A percentile compares a stretch with the other conserved stretches of the same genome.
phyloP scores from a whole-genome alignment of 2,797 vertebrate genomes.

The Hipposideros larvatus region DNA sequence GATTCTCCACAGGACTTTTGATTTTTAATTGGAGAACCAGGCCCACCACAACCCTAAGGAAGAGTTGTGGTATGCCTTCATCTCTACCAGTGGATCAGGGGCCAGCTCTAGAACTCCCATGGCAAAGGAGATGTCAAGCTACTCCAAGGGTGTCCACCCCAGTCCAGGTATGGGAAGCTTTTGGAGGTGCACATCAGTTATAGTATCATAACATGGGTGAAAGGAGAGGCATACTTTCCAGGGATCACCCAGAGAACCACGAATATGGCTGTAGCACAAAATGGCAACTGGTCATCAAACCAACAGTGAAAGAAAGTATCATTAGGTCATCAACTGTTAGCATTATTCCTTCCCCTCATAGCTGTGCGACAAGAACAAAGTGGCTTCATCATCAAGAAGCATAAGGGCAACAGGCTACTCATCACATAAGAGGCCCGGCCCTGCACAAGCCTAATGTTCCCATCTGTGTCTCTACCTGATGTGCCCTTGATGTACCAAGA shows the following conservation, averaged over 20 bases:
- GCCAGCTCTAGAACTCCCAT: not conserved
- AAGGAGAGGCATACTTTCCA: not conserved
- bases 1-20: not conserved
- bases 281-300: not conserved
- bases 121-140: not conserved
- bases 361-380: not conserved
- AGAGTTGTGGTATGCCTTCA: not conserved
- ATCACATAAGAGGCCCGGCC: not conserved
- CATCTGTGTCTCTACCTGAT: not conserved
- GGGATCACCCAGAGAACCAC: not conserved
- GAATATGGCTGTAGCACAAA: not conserved
- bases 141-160: not conserved
- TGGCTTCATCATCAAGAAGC: not conserved
- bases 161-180: not conserved
- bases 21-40: constrained; percentile 13
- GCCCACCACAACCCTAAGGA: not conserved
- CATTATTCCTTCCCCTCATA: not conserved
- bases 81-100: not conserved
- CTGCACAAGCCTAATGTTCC: not conserved
- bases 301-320: constrained; percentile 5
- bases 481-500: not conserved
- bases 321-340: not conserved
- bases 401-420: not conserved
- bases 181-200: not conserved
- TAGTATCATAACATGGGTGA: not conserved